Base-by-base conservation (phyloP, 2,888 invertebrate genomes). In the Pantelozetes paolii region DNA sequence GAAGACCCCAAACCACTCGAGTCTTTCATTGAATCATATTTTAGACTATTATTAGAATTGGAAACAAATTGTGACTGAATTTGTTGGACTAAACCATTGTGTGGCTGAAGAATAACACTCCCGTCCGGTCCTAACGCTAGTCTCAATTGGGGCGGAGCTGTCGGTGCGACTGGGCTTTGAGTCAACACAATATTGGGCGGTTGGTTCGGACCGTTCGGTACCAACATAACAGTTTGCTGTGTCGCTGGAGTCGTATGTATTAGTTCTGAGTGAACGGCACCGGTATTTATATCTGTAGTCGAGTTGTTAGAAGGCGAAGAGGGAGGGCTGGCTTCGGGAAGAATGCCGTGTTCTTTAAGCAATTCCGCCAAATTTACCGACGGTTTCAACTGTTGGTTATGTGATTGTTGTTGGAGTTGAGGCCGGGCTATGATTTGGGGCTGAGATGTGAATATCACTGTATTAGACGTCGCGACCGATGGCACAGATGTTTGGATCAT, bases 41-140 rank as follows among this genome's bases (percentile, higher is more conserved):
- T 73, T 8, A 62, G 42, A 40, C 42, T 57, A 45, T 48, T 57
- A 59, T 48, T 73, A 20, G 73, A 42, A 40, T 64, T 64, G 15
- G 40, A n/a, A 11, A 54, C 20, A 30, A 64, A 69, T 74, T 42
- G 42, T 45, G 48, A 69, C 48, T 71, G 59, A 32, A 48, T 59
- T 50, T 70, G 70, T 69, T 26, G 59, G 15, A 26, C 30, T 59
- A 59, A 45, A 45, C 13, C 23, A 70, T 23, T 54, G 50, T 57
- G 62, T 28, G 77, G 75, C 50, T 79, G 79, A 42, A 79, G 70
- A 26, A 78, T 78, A 11, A 79, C 75, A 72, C 78, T 79, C 5
- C 79, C 79, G 74, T 79, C 79, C 32, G 78, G 79, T 30, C 77
- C 76, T 18, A 79, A 67, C 9, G 79, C 75, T 32, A 79, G 45